phyloP scores from a whole-genome alignment of 2,797 vertebrate genomes.

The Salarias fasciatus region DNA sequence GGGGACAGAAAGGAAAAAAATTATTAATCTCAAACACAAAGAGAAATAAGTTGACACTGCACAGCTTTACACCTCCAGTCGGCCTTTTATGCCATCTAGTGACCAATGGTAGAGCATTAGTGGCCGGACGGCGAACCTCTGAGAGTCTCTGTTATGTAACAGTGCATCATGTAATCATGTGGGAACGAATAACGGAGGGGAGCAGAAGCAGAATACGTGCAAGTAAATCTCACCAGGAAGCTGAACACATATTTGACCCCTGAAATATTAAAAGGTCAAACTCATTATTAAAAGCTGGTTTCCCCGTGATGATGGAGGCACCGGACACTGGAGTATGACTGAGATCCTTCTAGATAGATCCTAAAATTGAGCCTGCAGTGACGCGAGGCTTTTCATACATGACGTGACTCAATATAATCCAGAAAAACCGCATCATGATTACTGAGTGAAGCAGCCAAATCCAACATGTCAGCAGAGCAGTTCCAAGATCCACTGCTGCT shows the following conservation, averaged over 20 bases:
- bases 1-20: background rate
- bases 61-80: background rate
- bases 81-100: slow-evolving; percentile 49
- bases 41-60: background rate
- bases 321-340: no score
- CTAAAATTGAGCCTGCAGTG: no score
- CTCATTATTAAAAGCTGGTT: background rate
- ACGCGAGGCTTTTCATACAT: no score
- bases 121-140: background rate
- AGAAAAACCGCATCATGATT: no score
- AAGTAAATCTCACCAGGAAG: background rate
- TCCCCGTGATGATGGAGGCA: background rate
- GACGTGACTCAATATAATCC: no score
- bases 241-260: background rate
- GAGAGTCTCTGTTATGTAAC: slow-evolving; percentile 41
- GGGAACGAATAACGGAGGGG: slow-evolving; percentile 9
- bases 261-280: slow-evolving; percentile 6
- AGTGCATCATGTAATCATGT: slow-evolving; percentile 16
- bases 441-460: no score
- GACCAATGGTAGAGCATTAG: slow-evolving; percentile 11
- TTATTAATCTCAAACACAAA: background rate
- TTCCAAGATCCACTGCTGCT: no score
- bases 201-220: background rate
- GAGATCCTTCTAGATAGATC: no score
- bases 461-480: no score